These are phyloP conservation scores for Volucella inflata DNA, from an alignment of 2,888 invertebrate species.

Conservation along the genomic window DNA sequence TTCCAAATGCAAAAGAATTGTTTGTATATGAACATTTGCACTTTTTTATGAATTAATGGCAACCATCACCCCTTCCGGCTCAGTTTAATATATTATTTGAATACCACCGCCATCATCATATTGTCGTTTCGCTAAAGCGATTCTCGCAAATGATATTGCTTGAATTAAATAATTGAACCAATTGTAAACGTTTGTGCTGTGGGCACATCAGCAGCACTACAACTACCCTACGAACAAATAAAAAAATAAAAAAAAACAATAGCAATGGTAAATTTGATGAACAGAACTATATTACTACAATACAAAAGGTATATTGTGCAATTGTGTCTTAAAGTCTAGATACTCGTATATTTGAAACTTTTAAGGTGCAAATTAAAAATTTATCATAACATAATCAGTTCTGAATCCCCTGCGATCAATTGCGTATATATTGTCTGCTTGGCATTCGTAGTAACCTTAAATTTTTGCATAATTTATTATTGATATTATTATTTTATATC, in stretches of 20 bases:
- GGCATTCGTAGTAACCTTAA: conserved; percentile 91
- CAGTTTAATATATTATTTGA: conserved; percentile 68
- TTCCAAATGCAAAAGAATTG: conserved; percentile 61
- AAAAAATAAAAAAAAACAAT: conserved; percentile 53
- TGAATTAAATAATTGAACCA: conserved; percentile 83
- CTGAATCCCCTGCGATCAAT: conserved; percentile 95
- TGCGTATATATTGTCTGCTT: conserved; percentile 96
- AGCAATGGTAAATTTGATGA: conserved; percentile 52
- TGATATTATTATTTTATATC: not conserved
- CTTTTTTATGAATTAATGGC: conserved; percentile 61
- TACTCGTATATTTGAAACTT: conserved; percentile 13
- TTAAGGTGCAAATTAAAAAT: conserved; percentile 78
- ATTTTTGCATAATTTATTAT: not conserved
- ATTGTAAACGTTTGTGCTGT: conserved; percentile 78
- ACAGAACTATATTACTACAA: conserved; percentile 67
- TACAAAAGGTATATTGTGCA: conserved; percentile 67
- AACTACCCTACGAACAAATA: conserved; percentile 44
- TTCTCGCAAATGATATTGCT: conserved; percentile 79
- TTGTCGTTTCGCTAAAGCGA: conserved; percentile 76
- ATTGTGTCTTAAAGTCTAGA: conserved; percentile 47
- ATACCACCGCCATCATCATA: conserved; percentile 62
- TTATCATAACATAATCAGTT: conserved; percentile 88
- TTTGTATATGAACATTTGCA: conserved; percentile 41
- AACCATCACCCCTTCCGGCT: conserved; percentile 79
- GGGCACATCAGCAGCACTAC: conserved; percentile 38